Evolutionary conservation across 2,888 invertebrate genomes (phyloP), one percentile per base, ranked within the genome.

Genomic region (Clanis bilineata): DNA sequence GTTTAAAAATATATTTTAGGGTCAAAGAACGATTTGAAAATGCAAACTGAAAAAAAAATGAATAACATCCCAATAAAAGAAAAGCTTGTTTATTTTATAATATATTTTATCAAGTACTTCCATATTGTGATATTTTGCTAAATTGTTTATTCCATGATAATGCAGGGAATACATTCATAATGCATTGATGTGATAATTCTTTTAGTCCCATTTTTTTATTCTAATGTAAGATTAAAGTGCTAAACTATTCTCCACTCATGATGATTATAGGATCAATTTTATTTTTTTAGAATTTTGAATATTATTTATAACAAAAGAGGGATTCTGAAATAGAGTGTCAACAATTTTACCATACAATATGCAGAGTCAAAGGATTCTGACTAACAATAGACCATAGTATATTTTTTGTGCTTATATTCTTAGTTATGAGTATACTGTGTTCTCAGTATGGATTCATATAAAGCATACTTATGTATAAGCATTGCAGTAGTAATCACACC

Each of bases 1-100:
- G 79, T 63, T 75, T 93, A 18, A 93, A 93, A 73, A 82, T 92
- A 61, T 92, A 90, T 71, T 90, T 91, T 65, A 83, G 93, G 51
- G 71, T 93, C 2, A 88, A 85, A 71, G 93, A 93, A 72, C 82
- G 90, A 68, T 70, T 93, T 64, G 86, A 86, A 58, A 87, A 83
- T 67, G 67, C 76, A 6, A 88, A 85, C 69, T 89, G 81, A 79
- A 18, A 10, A 1, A 10, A 4, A 15, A n/a, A 28, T 47, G 12
- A 15, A 25, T 47, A n/a, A 6, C 25, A 47, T 15, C 7, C 7
- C 18, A 1, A 28, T 1, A 18, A 32, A 32, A 21, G n/a, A 18
- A 32, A 32, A 15, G 18, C 32, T 51, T 0, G 28, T 10, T 9
- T 47, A 28, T 47, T 6, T 47, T 6, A 3, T 47, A 32, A 23